phyloP scores from a whole-genome alignment of 2,797 vertebrate species.

The Pantherophis vulpinus region DNA sequence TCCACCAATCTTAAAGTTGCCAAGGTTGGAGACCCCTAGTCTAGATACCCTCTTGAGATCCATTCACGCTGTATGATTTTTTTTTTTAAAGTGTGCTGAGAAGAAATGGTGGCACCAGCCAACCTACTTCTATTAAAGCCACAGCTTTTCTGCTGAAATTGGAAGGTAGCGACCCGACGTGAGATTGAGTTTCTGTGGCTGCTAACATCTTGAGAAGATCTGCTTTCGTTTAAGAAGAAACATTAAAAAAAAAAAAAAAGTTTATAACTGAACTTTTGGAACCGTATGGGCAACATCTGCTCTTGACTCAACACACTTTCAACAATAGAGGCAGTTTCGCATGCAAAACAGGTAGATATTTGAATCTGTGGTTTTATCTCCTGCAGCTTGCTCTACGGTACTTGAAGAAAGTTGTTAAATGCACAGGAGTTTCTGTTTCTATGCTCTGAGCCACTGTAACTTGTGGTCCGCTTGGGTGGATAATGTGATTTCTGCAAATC shows the following conservation, averaged over 20 bases:
- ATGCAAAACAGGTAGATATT: slow-evolving; percentile 8
- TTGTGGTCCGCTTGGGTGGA: neutral
- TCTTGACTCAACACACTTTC: neutral
- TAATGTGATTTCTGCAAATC: neutral
- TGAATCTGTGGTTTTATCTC: slow-evolving; percentile 10
- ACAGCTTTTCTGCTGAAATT: neutral
- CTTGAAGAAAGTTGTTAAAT: neutral
- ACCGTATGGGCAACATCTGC: neutral
- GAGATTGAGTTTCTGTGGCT: neutral
- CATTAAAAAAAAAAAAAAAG: neutral
- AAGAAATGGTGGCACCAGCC: neutral
- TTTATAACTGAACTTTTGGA: slow-evolving; percentile 3
- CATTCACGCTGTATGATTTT: neutral
- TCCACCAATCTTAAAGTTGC: too few species aligned
- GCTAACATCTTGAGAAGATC: neutral
- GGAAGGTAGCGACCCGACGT: neutral
- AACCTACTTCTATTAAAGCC: neutral
- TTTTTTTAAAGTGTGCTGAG: neutral
- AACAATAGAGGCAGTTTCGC: neutral
- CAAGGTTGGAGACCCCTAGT: too few species aligned
- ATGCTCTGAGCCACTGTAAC: neutral
- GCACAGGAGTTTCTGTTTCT: neutral
- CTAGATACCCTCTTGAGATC: neutral
- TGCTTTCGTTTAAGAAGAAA: neutral
- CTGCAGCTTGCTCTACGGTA: neutral